These are phyloP conservation scores for Arge pagana DNA, from an alignment of 2,888 invertebrate species.

Conservation along the genomic window DNA sequence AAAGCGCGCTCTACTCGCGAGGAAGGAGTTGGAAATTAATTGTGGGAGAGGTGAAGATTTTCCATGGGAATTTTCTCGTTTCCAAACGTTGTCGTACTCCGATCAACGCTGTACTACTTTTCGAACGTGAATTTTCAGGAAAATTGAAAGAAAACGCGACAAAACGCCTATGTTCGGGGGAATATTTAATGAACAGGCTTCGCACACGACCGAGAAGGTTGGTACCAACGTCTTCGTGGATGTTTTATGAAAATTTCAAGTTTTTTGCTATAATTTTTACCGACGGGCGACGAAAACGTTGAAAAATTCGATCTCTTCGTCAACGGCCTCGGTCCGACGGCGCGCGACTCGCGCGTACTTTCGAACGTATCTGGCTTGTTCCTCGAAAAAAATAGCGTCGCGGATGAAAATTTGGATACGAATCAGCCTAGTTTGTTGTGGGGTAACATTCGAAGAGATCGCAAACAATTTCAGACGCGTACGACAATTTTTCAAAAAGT, in stretches of 20 bases:
- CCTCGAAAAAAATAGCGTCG: background rate
- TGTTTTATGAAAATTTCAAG: constrained; percentile 10
- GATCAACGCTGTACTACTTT: too few relatives aligned
- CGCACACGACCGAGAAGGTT: constrained; percentile 1
- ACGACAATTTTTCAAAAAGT: too few relatives aligned
- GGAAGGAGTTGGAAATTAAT: too few relatives aligned
- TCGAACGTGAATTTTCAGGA: too few relatives aligned
- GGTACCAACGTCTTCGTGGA: constrained; percentile 22
- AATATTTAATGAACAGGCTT: background rate
- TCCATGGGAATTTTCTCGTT: too few relatives aligned
- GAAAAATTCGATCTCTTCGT: constrained; percentile 16
- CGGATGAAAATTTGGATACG: too few relatives aligned
- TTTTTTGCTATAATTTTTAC: background rate
- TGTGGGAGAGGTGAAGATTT: too few relatives aligned
- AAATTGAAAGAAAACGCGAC: background rate
- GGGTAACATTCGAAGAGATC: too few relatives aligned
- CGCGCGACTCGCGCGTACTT: constrained; percentile 10
- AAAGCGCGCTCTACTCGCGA: too few relatives aligned
- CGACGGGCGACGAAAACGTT: background rate
- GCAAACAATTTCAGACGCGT: too few relatives aligned
- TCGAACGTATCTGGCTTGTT: background rate
- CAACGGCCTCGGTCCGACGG: constrained; percentile 36
- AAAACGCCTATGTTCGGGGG: background rate
- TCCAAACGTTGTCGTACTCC: too few relatives aligned
- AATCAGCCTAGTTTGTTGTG: too few relatives aligned